Conservation (phyloP, 2,888 invertebrate genomes). For the Callinectes sapidus region DNA sequence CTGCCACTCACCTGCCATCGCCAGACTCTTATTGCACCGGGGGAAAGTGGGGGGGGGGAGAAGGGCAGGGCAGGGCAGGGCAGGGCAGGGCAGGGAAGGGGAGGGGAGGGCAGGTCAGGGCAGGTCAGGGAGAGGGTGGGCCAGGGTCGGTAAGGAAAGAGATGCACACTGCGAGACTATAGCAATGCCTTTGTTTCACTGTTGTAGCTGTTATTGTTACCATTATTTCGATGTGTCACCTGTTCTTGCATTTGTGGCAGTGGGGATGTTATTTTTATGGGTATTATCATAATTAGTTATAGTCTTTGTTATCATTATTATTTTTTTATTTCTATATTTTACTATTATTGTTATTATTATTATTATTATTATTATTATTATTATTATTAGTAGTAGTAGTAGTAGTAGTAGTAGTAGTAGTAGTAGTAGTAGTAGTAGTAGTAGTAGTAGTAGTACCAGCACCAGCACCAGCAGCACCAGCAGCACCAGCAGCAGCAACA, state of each 20-base stretch:
- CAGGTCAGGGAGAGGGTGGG: neutral
- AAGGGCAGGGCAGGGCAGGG: neutral
- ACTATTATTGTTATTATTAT: no score
- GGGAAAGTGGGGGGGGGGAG: neutral
- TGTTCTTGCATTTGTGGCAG: no score
- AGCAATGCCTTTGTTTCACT: neutral
- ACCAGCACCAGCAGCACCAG: neutral
- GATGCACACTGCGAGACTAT: neutral
- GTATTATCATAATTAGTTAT: no score
- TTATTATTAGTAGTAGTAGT: neutral
- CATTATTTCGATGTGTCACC: neutral
- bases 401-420: neutral
- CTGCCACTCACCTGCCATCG: slow-evolving; percentile 4
- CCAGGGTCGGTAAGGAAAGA: neutral
- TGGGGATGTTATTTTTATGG: no score
- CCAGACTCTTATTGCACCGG: slow-evolving; percentile 34
- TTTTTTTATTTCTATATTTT: no score
- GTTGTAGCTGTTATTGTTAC: neutral
- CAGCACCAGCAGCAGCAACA: no score
- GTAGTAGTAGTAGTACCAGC: slow-evolving; percentile 4
- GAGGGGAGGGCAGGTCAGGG: neutral
- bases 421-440: neutral
- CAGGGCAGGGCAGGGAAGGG: no score
- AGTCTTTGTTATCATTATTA: no score
- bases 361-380: neutral